Evolutionary conservation across 2,888 invertebrate species (phyloP).

Genomic region (Habroteleia sp.): DNA sequence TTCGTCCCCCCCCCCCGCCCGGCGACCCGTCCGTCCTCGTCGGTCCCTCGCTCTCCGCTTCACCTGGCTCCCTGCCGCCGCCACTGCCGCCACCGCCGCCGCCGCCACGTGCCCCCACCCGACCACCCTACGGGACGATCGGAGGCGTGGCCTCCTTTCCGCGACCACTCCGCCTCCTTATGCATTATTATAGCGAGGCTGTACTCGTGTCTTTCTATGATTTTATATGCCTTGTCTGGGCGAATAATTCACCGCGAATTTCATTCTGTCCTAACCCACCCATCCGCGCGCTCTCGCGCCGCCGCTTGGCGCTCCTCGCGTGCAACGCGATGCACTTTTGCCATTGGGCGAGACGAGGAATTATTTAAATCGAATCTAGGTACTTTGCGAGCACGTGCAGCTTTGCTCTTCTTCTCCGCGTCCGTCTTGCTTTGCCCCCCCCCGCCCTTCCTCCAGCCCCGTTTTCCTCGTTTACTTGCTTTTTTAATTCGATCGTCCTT

Average conservation of each 20-base stretch:
- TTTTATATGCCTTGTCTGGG: constrained; percentile 77
- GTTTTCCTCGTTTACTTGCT: constrained; percentile 44
- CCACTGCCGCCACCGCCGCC: background rate
- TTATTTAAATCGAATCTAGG: constrained; percentile 62
- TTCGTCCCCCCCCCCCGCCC: too few species aligned
- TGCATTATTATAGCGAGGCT: constrained; percentile 79
- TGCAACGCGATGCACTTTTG: constrained; percentile 64
- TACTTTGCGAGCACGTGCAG: constrained; percentile 59
- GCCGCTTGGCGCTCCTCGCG: constrained; percentile 25
- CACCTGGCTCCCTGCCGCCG: too few species aligned
- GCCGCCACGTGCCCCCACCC: constrained; percentile 64
- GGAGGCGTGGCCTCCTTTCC: constrained; percentile 73
- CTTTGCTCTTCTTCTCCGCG: constrained; percentile 27
- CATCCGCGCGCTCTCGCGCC: constrained; percentile 40
- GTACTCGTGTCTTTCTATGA: constrained; percentile 77
- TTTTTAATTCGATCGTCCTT: constrained; percentile 19
- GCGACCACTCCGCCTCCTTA: constrained; percentile 78
- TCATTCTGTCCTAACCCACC: constrained; percentile 56
- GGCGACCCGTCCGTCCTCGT: too few species aligned
- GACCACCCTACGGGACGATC: too few species aligned
- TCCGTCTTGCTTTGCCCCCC: constrained; percentile 57
- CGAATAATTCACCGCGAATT: constrained; percentile 69
- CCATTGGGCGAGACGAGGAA: constrained; percentile 62
- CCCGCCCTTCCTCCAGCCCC: constrained; percentile 54
- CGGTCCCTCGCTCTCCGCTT: too few species aligned